These are phyloP conservation scores for Acanthochromis polyacanthus DNA, from an alignment of 2,113 vertebrate genomes.

Conservation along the genomic window DNA sequence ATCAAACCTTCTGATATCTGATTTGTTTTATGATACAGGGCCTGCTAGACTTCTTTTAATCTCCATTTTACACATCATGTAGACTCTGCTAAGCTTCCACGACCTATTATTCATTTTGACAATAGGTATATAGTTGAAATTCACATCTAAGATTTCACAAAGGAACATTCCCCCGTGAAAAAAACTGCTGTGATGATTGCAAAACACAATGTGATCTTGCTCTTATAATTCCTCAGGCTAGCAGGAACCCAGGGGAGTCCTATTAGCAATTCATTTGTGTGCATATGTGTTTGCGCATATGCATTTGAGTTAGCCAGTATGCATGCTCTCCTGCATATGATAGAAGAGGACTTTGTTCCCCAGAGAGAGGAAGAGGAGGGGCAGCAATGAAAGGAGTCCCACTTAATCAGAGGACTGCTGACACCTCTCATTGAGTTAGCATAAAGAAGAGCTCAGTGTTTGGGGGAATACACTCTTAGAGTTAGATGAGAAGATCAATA, in stretches of 20 bases:
- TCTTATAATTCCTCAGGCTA: slow-evolving; percentile 56
- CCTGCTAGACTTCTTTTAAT: slow-evolving; percentile 25
- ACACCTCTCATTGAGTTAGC: background rate
- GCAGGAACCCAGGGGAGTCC: slow-evolving; percentile 32
- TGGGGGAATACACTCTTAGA: background rate
- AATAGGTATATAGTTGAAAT: slow-evolving; percentile 5
- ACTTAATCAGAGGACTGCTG: background rate
- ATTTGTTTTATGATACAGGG: slow-evolving; percentile 17
- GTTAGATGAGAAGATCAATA: background rate
- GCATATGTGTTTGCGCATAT: background rate
- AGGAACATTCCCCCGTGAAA: slow-evolving; percentile 35
- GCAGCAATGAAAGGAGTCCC: background rate
- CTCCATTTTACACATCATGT: background rate
- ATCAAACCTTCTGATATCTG: slow-evolving; percentile 10
- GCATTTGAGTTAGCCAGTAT: slow-evolving; percentile 10
- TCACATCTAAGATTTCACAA: slow-evolving; percentile 37
- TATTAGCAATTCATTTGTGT: slow-evolving; percentile 46
- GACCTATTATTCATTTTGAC: slow-evolving; percentile 25
- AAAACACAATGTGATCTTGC: slow-evolving; percentile 53
- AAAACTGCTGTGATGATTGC: slow-evolving; percentile 40
- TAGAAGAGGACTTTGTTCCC: slow-evolving; percentile 48
- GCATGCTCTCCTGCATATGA: slow-evolving; percentile 6
- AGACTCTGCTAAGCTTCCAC: background rate
- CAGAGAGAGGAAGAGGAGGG: background rate
- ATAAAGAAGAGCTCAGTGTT: background rate